Evolutionary conservation across 2,888 invertebrate species (phyloP), one percentile per base, ranked within the genome.

Genomic region (Rotaria magnacalcarata): DNA sequence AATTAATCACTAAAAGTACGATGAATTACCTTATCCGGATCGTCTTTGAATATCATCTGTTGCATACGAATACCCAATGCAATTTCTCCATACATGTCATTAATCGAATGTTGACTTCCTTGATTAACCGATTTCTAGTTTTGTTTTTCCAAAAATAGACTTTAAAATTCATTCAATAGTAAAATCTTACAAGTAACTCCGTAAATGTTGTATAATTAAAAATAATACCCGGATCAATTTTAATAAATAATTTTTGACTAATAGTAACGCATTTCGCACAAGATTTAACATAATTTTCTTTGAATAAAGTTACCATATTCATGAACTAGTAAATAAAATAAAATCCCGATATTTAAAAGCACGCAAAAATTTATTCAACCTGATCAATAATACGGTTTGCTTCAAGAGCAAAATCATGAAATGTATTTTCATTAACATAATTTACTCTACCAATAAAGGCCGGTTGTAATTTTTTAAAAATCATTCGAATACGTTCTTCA

Each of bases 261-360:
- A 80, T 80, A 21, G 10, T 8, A 21, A 47, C 24, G 47, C 75
- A 80, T 80, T 80, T 80, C 1, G 11, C 10, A 24, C 47, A 80
- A 80, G 47, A 80, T 80, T 80, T 80, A 24, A 80, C 24, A 80
- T 80, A 47, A 47, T 80, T 80, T 47, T 21, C 75, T 47, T 80
- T 80, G 41, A 80, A 80, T 10, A 47, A 41, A 47, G 41, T 80
- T 11, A 80, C 47, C 14, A 80, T 21, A 47, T 80, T n/a, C 2
- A 11, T 80, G 1, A 80, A n/a, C 75, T 80, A 43, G n/a, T 24
- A 24, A 24, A 80, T 41, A 24, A 11, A 8, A n/a, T 43, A 47
- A 24, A 43, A 43, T 24, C 7, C 11, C 6, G 19, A 43, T 41
- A 75, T 41, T 24, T 24, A n/a, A 4, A 19, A 24, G 0, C 24